Conservation (phyloP, 2,888 invertebrate species). For the Netelia virgata region DNA sequence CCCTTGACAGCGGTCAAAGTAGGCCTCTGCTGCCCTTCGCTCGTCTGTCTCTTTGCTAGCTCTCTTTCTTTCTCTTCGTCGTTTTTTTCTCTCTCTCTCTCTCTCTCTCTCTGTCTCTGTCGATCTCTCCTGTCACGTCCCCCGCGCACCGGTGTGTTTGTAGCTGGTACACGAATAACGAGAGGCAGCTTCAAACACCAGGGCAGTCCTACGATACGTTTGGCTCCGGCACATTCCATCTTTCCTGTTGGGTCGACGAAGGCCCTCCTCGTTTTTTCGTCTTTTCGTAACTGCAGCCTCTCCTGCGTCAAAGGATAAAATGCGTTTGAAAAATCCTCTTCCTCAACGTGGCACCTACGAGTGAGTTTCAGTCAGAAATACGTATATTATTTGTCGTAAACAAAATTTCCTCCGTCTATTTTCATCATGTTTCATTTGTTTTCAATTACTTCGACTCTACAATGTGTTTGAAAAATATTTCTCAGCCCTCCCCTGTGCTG, state of each 20-base stretch:
- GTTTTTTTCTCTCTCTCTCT: slow-evolving; percentile 30
- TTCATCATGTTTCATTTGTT: slow-evolving; percentile 4
- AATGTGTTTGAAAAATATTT: too few relatives aligned
- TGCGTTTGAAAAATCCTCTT: slow-evolving; percentile 79
- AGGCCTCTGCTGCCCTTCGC: slow-evolving; percentile 58
- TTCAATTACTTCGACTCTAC: background rate
- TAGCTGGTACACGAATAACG: background rate
- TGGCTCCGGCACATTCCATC: slow-evolving; percentile 28
- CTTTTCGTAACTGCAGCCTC: background rate
- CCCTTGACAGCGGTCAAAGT: slow-evolving; percentile 56
- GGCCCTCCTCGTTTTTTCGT: slow-evolving; percentile 6
- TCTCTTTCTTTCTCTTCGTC: slow-evolving; percentile 22
- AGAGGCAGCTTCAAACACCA: background rate
- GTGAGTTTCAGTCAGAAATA: slow-evolving; percentile 74
- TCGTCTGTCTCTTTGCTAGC: slow-evolving; percentile 61
- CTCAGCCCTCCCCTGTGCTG: too few relatives aligned
- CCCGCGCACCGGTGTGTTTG: background rate
- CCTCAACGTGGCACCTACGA: slow-evolving; percentile 78
- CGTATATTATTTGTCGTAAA: background rate
- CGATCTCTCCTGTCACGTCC: slow-evolving; percentile 11
- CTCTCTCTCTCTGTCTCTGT: slow-evolving; percentile 22
- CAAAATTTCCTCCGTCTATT: background rate
- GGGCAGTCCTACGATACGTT: slow-evolving; percentile 25
- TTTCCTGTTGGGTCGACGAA: slow-evolving; percentile 27
- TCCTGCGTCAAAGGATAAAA: slow-evolving; percentile 49